phyloP scores from a whole-genome alignment of 2,113 vertebrate species.

The Pelodiscus sinensis region DNA sequence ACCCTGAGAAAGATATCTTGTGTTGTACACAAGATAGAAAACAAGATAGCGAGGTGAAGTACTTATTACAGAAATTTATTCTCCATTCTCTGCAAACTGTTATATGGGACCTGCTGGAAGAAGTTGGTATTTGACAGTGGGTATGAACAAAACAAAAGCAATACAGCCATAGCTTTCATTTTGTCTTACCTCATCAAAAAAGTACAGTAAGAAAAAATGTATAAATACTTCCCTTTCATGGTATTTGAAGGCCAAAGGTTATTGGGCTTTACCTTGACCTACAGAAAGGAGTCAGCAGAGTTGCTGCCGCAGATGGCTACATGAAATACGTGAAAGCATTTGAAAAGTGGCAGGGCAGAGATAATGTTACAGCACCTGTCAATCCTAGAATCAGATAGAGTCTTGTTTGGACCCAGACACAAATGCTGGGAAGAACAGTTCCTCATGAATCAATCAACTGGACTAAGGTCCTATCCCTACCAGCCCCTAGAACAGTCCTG shows the following conservation, averaged over 20 bases:
- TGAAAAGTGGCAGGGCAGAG: background rate
- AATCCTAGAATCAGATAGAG: fast-evolving
- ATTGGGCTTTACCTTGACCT: background rate
- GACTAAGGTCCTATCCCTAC: background rate
- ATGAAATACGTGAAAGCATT: background rate
- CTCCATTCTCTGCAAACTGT: background rate
- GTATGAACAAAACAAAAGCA: fast-evolving
- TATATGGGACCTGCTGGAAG: background rate
- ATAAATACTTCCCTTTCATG: background rate
- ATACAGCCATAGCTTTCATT: background rate
- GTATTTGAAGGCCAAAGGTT: background rate
- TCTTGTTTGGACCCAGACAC: background rate
- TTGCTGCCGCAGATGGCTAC: background rate
- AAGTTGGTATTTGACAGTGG: background rate
- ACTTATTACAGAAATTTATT: fast-evolving
- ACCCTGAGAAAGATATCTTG: background rate
- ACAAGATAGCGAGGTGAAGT: background rate
- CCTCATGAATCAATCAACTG: background rate
- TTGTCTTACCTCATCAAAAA: background rate
- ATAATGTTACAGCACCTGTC: background rate
- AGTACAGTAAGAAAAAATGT: background rate
- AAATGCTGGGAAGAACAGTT: background rate
- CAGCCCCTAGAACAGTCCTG: fast-evolving
- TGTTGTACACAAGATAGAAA: background rate
- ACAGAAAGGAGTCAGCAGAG: background rate